Evolutionary conservation across 1,140 invertebrate species (phyloP).

Genomic region (Drosophila lini): DNA sequence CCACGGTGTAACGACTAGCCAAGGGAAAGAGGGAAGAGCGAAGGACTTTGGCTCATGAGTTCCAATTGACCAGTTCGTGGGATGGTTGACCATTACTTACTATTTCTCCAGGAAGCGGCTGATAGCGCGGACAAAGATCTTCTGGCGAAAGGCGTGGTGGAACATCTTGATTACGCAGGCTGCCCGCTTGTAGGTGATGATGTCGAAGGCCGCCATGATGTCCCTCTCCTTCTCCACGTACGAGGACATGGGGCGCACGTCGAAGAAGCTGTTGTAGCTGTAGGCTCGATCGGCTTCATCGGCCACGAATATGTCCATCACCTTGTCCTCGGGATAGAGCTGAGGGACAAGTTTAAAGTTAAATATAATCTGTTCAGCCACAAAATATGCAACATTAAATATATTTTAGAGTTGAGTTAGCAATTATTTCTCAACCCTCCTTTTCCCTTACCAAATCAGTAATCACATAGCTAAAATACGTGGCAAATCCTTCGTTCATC

Average conservation of each 20-base stretch:
- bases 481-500: slow-evolving; percentile 89
- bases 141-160: slow-evolving; percentile 80
- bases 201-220: slow-evolving; percentile 91
- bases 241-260: slow-evolving; percentile 90
- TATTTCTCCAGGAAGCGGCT: slow-evolving; percentile 70
- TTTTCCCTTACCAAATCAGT: slow-evolving; percentile 77
- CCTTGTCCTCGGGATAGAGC: slow-evolving; percentile 88
- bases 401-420: background rate
- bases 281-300: slow-evolving; percentile 82
- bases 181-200: slow-evolving; percentile 90
- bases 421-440: too few species aligned
- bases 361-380: background rate
- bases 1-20: slow-evolving; percentile 71
- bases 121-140: slow-evolving; percentile 81
- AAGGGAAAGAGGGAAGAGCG: slow-evolving; percentile 35
- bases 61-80: slow-evolving; percentile 71
- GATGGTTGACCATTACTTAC: slow-evolving; percentile 70
- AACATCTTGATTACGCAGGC: slow-evolving; percentile 85
- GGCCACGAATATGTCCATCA: slow-evolving; percentile 91
- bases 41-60: slow-evolving; percentile 72
- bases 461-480: slow-evolving; percentile 88
- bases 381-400: slow-evolving; percentile 2
- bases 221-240: slow-evolving; percentile 89
- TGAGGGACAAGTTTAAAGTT: slow-evolving; percentile 37
- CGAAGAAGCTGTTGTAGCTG: slow-evolving; percentile 84